Evolutionary conservation across 2,113 vertebrate species (phyloP).

Genomic region (Brachypteracias leptosomus): DNA sequence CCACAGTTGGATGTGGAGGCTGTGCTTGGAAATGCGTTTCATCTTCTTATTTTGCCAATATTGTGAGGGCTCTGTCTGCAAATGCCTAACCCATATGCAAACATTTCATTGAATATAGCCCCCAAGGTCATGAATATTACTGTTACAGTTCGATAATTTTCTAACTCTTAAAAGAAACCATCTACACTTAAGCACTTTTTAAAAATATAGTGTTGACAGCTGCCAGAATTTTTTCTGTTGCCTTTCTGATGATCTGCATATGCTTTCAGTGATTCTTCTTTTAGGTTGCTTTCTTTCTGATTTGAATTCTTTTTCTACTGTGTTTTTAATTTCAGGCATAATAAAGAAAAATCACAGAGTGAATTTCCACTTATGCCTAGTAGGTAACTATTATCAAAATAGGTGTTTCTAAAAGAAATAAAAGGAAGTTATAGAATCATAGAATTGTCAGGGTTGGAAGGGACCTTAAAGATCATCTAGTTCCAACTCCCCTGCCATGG

Average conservation of each 20-base stretch:
- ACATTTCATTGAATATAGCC: background rate
- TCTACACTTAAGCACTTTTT: background rate
- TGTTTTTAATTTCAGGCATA: background rate
- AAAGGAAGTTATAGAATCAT: background rate
- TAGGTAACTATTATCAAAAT: constrained; percentile 1
- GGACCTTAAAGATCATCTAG: no score
- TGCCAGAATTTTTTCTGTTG: constrained; percentile 6
- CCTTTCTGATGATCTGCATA: background rate
- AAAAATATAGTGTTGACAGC: background rate
- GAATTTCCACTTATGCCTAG: background rate
- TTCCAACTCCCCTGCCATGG: no score
- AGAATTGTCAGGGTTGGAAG: no score
- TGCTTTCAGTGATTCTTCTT: constrained; percentile 23
- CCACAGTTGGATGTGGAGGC: background rate
- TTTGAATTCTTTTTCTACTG: background rate
- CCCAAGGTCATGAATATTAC: background rate
- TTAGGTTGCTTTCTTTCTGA: background rate
- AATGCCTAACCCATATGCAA: background rate
- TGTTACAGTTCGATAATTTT: background rate
- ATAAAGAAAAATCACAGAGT: constrained; percentile 16
- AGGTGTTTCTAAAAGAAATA: background rate
- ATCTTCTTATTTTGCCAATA: background rate
- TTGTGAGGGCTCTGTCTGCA: background rate
- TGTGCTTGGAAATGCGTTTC: background rate
- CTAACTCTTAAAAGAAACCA: background rate